phyloP scores from a whole-genome alignment of 2,888 invertebrate genomes.

The Luperina nickerlii region DNA sequence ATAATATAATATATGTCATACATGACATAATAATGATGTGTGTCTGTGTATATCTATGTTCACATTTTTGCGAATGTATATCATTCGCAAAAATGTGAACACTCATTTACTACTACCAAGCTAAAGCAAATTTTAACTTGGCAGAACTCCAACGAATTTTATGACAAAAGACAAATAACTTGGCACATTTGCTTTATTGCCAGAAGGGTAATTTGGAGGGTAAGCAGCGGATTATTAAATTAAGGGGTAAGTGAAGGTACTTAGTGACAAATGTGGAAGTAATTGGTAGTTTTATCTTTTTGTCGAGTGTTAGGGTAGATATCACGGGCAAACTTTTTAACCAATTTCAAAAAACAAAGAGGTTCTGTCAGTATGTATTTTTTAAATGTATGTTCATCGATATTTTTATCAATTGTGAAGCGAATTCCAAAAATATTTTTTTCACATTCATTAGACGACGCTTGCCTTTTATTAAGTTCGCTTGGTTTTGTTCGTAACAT shows the following conservation, averaged over 20 bases:
- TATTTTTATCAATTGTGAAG: not conserved
- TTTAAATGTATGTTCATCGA: not conserved
- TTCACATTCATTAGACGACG: not conserved
- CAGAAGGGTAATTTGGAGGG: constrained; percentile 32
- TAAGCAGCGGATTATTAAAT: constrained; percentile 39
- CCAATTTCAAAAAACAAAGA: not conserved
- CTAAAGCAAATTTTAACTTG: constrained; percentile 49
- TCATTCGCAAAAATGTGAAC: not conserved
- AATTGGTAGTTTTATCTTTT: constrained; percentile 11
- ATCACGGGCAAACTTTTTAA: not conserved
- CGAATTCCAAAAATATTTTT: not conserved
- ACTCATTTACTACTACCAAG: not conserved
- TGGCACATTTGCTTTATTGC: constrained; percentile 51
- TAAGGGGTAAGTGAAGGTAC: constrained; percentile 10
- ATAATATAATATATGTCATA: no score
- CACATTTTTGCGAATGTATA: no score
- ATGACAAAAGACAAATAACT: constrained; percentile 34
- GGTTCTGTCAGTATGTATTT: not conserved
- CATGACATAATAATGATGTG: no score
- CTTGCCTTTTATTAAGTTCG: not conserved
- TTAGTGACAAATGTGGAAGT: constrained; percentile 1
- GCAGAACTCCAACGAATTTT: constrained; percentile 44
- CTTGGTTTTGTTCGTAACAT: no score
- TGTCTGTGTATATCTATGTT: no score
- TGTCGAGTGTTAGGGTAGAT: not conserved